Percentiles rank a stretch among this genome's conserved stretches.
These are phyloP conservation scores for Epicauta chinensis DNA, from an alignment of 1,140 invertebrate genomes.

Conservation along the genomic window DNA sequence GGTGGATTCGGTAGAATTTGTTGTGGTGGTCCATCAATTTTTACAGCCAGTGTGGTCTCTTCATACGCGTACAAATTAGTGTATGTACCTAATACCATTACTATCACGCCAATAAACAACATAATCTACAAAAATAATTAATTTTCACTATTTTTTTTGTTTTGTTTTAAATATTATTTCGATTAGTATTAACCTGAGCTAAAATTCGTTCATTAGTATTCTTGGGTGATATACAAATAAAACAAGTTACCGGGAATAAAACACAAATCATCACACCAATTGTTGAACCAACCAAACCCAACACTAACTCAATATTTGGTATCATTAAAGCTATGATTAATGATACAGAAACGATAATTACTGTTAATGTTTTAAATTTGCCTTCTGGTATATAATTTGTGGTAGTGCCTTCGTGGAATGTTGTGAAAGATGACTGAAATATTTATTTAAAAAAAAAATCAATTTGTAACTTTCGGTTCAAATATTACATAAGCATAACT, in stretches of 20 bases:
- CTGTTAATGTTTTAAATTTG: conserved; percentile 73
- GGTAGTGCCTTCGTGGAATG: conserved; percentile 46
- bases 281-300: conserved; percentile 88
- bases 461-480: no score
- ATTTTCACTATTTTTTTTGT: no score
- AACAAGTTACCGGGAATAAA: conserved; percentile 79
- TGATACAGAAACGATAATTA: conserved; percentile 67
- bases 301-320: conserved; percentile 86
- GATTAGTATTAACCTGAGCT: conserved; percentile 52
- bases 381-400: conserved; percentile 67
- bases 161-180: conserved; percentile 10
- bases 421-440: not conserved
- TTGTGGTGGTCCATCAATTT: conserved; percentile 20
- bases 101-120: conserved; percentile 66
- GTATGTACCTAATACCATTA: conserved; percentile 81
- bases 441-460: no score
- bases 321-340: conserved; percentile 70
- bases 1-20: conserved; percentile 24
- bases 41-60: conserved; percentile 8
- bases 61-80: conserved; percentile 75
- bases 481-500: no score
- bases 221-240: conserved; percentile 63
- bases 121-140: conserved; percentile 64
- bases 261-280: conserved; percentile 92
- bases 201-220: conserved; percentile 66